Evolutionary conservation across 2,797 vertebrate species (phyloP).

Genomic region (Limnodromus scolopaceus): DNA sequence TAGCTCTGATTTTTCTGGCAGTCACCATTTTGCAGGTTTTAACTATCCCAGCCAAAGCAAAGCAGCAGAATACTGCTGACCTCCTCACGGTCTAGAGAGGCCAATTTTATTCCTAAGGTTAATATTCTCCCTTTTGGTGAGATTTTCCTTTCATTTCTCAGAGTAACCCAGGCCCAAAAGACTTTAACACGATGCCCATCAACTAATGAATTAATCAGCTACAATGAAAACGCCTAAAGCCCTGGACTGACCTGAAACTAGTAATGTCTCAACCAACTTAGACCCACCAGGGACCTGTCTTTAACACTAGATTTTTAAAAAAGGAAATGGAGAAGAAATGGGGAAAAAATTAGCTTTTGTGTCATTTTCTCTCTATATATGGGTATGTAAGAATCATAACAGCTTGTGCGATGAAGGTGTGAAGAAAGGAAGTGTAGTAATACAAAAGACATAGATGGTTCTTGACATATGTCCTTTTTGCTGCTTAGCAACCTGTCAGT

Average conservation of each 20-base stretch:
- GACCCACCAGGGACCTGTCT: neutral
- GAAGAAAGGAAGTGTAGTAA: slow-evolving; percentile 5
- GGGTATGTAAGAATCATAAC: neutral
- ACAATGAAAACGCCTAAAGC: neutral
- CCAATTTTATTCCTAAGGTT: neutral
- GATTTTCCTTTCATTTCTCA: slow-evolving; percentile 16
- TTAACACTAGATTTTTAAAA: neutral
- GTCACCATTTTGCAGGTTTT: neutral
- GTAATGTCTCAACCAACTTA: neutral
- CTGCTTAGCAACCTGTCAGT: slow-evolving; percentile 47
- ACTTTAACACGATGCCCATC: neutral
- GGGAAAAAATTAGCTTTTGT: neutral
- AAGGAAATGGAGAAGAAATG: neutral
- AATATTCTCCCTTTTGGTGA: slow-evolving; percentile 16
- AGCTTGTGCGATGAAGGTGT: slow-evolving; percentile 1
- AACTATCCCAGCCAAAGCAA: neutral
- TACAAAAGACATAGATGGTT: slow-evolving; percentile 26
- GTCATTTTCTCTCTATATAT: neutral
- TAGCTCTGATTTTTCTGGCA: neutral
- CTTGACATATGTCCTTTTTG: slow-evolving; percentile 42
- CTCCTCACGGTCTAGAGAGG: neutral
- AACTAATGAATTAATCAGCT: slow-evolving; percentile 10
- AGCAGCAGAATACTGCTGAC: neutral
- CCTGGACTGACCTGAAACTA: neutral
- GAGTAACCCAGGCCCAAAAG: neutral